phyloP scores from a whole-genome alignment of 2,113 vertebrate genomes.

The Passerina amoena region DNA sequence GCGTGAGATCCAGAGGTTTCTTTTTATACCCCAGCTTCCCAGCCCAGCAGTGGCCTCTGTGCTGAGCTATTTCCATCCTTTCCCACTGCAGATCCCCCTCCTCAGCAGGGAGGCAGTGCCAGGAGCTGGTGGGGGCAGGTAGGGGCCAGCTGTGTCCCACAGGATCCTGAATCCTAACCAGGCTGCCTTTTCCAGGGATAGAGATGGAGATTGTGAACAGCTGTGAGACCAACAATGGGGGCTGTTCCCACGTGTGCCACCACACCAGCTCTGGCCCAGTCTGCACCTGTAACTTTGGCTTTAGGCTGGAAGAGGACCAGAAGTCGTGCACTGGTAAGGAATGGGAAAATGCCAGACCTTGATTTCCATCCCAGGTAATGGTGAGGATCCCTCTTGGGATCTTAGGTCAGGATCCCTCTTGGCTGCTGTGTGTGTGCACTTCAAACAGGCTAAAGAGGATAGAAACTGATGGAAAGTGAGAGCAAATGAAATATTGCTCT shows the following conservation, averaged over 20 bases:
- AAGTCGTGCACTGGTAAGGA: constrained; percentile 86
- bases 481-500: not conserved
- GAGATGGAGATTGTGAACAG: constrained; percentile 98
- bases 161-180: not conserved
- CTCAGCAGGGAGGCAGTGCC: not conserved
- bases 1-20: not conserved
- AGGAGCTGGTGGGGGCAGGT: not conserved
- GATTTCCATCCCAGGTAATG: not conserved
- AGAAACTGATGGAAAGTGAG: not conserved
- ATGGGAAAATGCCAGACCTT: fast-evolving
- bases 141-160: fast-evolving
- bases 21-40: not conserved
- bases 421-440: fast-evolving
- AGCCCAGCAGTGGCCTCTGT: not conserved
- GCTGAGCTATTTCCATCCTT: not conserved
- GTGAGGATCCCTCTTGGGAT: not conserved
- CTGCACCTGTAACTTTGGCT: constrained; percentile 87
- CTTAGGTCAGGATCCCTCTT: not conserved
- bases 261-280: constrained; percentile 83
- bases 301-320: constrained; percentile 80
- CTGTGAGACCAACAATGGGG: constrained; percentile 86
- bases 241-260: constrained; percentile 89
- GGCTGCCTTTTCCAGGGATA: constrained; percentile 77
- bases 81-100: not conserved
- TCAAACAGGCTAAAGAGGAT: not conserved